These are phyloP conservation scores for Microplitis mediator DNA, from an alignment of 1,140 invertebrate species.

Conservation along the genomic window DNA sequence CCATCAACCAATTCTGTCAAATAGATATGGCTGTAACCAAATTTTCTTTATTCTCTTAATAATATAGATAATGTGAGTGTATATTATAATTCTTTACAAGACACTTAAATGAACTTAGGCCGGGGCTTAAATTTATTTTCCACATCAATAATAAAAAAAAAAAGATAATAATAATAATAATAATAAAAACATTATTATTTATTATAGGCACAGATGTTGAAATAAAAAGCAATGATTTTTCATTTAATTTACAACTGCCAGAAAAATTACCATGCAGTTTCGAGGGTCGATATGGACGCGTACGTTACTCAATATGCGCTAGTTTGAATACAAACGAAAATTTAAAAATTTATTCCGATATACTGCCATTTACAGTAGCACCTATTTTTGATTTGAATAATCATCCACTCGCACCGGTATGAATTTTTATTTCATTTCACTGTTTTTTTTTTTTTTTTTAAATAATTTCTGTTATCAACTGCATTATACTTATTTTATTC, in stretches of 20 bases:
- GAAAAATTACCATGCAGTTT: constrained; percentile 47
- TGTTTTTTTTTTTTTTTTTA: neutral
- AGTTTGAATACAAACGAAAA: constrained; percentile 38
- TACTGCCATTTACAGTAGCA: constrained; percentile 45
- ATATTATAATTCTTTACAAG: too few relatives aligned
- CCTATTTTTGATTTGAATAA: constrained; percentile 44
- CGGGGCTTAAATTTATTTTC: too few relatives aligned
- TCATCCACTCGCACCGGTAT: constrained; percentile 44
- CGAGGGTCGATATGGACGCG: constrained; percentile 49
- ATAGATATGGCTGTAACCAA: too few relatives aligned
- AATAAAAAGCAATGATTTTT: constrained; percentile 39
- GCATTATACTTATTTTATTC: neutral
- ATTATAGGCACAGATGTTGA: constrained; percentile 28
- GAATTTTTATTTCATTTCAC: neutral
- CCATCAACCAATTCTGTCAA: too few relatives aligned
- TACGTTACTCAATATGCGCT: constrained; percentile 46
- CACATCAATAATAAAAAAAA: too few relatives aligned
- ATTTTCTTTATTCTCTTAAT: too few relatives aligned
- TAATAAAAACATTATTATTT: constrained; percentile 20
- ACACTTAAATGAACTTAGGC: too few relatives aligned
- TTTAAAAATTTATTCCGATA: constrained; percentile 35
- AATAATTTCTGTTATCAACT: neutral
- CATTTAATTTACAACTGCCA: constrained; percentile 43
- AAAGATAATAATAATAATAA: constrained; percentile 3
- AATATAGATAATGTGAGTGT: too few relatives aligned